A percentile compares a stretch with the other conserved stretches of the same genome.
phyloP scores from a whole-genome alignment of 2,888 invertebrate genomes.

The Hirudinaria manillensis region DNA sequence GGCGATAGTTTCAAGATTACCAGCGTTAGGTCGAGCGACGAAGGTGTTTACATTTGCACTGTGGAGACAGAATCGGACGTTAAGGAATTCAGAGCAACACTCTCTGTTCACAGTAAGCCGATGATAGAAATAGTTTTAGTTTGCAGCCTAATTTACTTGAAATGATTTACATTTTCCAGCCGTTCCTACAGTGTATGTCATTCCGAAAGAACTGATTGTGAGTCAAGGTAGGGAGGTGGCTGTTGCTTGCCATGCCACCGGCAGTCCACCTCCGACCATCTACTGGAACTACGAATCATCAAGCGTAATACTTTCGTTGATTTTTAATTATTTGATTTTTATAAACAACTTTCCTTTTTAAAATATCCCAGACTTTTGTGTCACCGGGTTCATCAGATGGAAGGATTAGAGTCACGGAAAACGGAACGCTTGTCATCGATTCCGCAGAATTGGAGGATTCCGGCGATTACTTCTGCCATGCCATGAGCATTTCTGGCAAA shows the following conservation, averaged over 20 bases:
- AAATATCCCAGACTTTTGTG: slow-evolving; percentile 7
- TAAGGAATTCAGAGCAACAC: slow-evolving; percentile 73
- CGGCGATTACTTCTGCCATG: slow-evolving; percentile 41
- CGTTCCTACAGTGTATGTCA: slow-evolving; percentile 38
- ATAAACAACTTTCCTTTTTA: too few relatives aligned
- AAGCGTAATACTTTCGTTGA: slow-evolving; percentile 19
- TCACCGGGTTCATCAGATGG: slow-evolving; percentile 1
- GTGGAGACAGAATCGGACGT: slow-evolving; percentile 38
- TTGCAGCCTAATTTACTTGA: background rate
- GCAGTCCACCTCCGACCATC: slow-evolving; percentile 40
- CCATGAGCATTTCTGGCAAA: slow-evolving; percentile 59
- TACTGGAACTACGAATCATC: slow-evolving; percentile 40
- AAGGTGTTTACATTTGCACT: slow-evolving; percentile 40
- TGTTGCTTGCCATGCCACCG: slow-evolving; percentile 39
- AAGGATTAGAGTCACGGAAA: slow-evolving; percentile 68
- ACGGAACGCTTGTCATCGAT: slow-evolving; percentile 40
- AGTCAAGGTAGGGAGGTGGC: slow-evolving; percentile 39
- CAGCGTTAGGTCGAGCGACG: slow-evolving; percentile 37
- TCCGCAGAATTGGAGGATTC: slow-evolving; percentile 38
- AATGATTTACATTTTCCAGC: slow-evolving; percentile 48
- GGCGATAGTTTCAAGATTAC: slow-evolving; percentile 39
- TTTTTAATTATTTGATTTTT: background rate
- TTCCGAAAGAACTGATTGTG: slow-evolving; percentile 39
- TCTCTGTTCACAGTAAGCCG: slow-evolving; percentile 82
- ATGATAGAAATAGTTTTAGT: background rate